Evolutionary conservation across 2,888 invertebrate species (phyloP), one percentile per base, ranked within the genome.

Genomic region (Gastracanthus pulcherrimus): DNA sequence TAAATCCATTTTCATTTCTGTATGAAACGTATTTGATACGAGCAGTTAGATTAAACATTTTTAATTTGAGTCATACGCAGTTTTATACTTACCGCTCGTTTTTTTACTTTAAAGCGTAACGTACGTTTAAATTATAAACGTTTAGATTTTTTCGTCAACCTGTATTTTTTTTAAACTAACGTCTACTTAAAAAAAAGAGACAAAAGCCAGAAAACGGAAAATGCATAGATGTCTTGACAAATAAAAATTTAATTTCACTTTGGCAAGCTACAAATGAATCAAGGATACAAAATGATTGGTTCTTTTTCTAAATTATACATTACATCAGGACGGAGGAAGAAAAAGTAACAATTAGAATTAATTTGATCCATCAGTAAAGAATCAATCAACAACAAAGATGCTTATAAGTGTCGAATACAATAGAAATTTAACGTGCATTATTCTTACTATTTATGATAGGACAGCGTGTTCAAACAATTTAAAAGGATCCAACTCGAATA

Each of bases 211-310:
- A 74, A 72, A 75, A 80, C 48, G 34, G 60, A 80, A 76, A 80
- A 82, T 74, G 64, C 82, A 48, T 55, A 75, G 9, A 11, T 82
- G 48, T 82, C 76, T 80, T 82, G 80, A 75, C 67, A 76, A 82
- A 82, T 82, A 83, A 83, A 84, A 84, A 80, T 84, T 84, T 84
- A 84, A 84, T 84, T 80, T 79, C 79, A 79, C 80, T 79, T 82
- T 76, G 79, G 79, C 79, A 81, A 82, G 81, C 80, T 84, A 83
- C 84, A 84, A 81, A 81, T 80, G 71, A 84, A 78, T 81, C 51
- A 81, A 81, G 77, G 78, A 45, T 81, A 80, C 75, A 80, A 83
- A 83, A 81, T 77, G 16, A 60, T 77, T 72, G 58, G 48, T 66
- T 72, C 36, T 76, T 76, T 66, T 70, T 58, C 55, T 78, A 75